Evolutionary conservation across 2,888 invertebrate species (phyloP).

Genomic region (Heterodera filipjevi): DNA sequence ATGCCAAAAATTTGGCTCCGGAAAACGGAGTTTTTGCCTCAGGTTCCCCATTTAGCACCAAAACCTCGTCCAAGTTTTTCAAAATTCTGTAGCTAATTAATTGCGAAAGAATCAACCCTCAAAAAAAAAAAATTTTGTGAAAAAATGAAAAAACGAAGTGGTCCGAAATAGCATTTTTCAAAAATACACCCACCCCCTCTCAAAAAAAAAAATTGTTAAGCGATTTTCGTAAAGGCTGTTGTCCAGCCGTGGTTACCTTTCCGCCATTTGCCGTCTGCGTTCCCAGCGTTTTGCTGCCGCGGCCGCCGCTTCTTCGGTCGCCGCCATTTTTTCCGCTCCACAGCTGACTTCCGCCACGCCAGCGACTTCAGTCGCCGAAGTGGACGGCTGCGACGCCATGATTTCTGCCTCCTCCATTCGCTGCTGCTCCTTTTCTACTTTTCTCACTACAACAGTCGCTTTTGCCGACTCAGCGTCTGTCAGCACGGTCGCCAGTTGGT

Average conservation of each 20-base stretch:
- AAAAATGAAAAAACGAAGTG: no score
- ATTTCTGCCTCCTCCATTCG: background rate
- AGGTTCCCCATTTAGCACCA: no score
- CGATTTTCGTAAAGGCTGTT: background rate
- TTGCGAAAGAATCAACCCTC: no score
- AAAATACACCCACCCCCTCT: no score
- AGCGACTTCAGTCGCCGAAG: background rate
- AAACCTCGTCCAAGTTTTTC: no score
- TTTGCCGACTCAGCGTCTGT: background rate
- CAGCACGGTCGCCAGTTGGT: background rate
- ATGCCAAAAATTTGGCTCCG: no score
- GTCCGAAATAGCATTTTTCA: no score
- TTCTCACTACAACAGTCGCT: background rate
- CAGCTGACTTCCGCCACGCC: background rate
- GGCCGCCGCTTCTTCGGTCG: background rate
- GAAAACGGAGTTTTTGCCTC: no score
- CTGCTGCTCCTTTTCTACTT: background rate
- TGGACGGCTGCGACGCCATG: background rate
- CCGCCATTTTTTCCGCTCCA: constrained; percentile 1
- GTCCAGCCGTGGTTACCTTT: background rate
- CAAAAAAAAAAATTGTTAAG: no score
- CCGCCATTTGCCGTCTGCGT: constrained; percentile 10
- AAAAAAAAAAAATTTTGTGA: no score
- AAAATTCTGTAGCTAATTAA: no score
- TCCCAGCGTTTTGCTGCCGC: background rate